Base-by-base conservation (phyloP, 2,888 invertebrate genomes). In the Erannis defoliaria region DNA sequence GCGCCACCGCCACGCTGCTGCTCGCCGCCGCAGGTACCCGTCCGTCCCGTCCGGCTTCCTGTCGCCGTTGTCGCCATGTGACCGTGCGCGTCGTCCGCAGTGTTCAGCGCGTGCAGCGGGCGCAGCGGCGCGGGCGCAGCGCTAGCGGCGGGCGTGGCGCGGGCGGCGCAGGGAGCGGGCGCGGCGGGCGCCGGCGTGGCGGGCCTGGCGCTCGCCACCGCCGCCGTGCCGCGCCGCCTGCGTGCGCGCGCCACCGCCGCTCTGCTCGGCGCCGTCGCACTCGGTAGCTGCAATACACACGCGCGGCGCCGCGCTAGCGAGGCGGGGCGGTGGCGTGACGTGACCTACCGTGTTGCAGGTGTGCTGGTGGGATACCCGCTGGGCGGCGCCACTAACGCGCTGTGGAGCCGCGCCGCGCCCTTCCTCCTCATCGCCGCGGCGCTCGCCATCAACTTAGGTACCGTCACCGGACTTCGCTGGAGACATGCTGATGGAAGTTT, bases 361-460 rank as follows among this genome's bases (percentile, higher is more conserved):
- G 92, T 92, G 53, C 67, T 92, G 66, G 90, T 91, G 63, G 92
- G 92, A 4, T 92, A 92, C 64, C 90, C 91, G 29, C 84, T 90
- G 62, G 92, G 92, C 1, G 90, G 91, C 14, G 79, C 81, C 1
- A 83, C 90, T 5, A 79, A 80, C 67, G 80, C 83, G 29, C 71
- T 88, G 40, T 86, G 89, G 89, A 83, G 77, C 10, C 82, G 81
- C 5, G 82, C 80, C 1, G 82, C 86, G 1, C 89, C 91, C 2
- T 92, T 92, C 71, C 77, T 89, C 53, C 69, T 90, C 5, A 74
- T 90, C 5, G 82, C 86, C 5, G 73, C 71, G 0, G 83, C 84
- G 1, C 73, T 91, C 10, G 53, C 85, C 10, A 62, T 75, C 0
- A 74, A 88, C 62, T 75, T 91, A 2, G 84, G 91, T 89, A 74